Evolutionary conservation across 1,140 invertebrate genomes (phyloP).

Genomic region (Leptopilina boulardi): DNA sequence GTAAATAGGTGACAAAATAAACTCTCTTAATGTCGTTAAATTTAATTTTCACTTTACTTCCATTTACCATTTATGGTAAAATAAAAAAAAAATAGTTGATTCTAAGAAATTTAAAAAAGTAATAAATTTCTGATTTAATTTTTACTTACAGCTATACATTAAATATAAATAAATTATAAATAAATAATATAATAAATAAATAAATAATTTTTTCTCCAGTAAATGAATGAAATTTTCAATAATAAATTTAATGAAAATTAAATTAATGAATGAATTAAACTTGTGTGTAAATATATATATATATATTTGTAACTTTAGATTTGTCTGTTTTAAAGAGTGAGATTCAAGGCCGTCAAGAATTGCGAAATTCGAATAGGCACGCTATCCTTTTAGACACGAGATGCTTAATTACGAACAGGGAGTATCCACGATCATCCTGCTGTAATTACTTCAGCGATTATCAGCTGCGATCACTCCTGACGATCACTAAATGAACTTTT

Average conservation of each 20-base stretch:
- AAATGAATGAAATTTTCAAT: not conserved
- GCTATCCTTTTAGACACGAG: slow-evolving; percentile 38
- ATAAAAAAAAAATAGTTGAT: no score
- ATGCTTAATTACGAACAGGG: slow-evolving; percentile 47
- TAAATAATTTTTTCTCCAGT: no score
- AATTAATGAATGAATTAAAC: not conserved
- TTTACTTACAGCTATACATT: no score
- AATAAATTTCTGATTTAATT: no score
- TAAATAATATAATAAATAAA: no score
- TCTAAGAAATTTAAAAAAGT: no score
- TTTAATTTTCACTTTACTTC: no score
- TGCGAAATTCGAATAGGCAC: slow-evolving; percentile 21
- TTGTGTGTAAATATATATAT: not conserved
- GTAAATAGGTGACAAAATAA: not conserved
- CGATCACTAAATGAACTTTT: slow-evolving; percentile 41
- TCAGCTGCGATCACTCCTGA: slow-evolving; percentile 56
- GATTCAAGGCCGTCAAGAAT: slow-evolving; percentile 16
- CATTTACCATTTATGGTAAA: no score
- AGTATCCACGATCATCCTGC: slow-evolving; percentile 48
- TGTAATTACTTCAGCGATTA: slow-evolving; percentile 66
- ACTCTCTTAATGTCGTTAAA: not conserved
- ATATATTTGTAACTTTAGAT: not conserved
- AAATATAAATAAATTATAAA: no score
- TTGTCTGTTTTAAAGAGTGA: not conserved
- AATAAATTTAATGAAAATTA: not conserved